Base-by-base conservation (phyloP, 2,113 vertebrate genomes). In the human (Homo sapiens) region DNA sequence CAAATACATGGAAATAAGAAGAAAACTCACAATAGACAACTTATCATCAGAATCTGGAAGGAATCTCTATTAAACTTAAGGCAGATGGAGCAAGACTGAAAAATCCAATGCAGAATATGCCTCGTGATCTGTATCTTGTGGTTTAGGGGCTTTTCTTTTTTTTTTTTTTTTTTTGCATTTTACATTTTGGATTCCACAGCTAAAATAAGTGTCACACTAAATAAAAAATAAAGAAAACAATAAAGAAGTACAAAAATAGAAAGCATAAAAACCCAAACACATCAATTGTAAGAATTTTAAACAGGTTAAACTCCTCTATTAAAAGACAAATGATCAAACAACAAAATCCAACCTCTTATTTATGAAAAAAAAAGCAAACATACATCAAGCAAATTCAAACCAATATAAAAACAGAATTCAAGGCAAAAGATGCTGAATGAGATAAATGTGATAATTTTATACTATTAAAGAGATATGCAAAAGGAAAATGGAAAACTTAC, bases 331-430 rank as follows among this genome's bases (percentile, higher is more conserved):
- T 38, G 2, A 8, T 85, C 5, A 22, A 91, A 88, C 23, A 86
- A 83, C 52, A 89, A 95, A 95, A 76, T 40, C 23, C 23, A 93
- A 81, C 16, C 61, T 91, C 55, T 30, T 78, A 68, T 43, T 80
- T 73, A 79, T 30, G 25, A 20, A n/a, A 79, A 84, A 93, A 72
- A 10, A 52, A 18, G 40, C 14, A 93, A 79, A 50, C 16, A 87
- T 8, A 1, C 22, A 68, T 64, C 35, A 81, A 84, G 23, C 72
- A 92, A 95, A 95, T 84, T 96, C 30, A 80, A 97, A 93, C 27
- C 25, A 72, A 52, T 73, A 66, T 30, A 78, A 87, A 84, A 89
- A 93, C 2, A 61, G 16, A 93, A 90, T 78, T 70, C 43, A 40
- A 32, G 2, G 17, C 27, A 45, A 96, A 89, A 70, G 32, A 61